These are phyloP conservation scores for Ailurus styani DNA, from an alignment of 2,113 vertebrate genomes.

Conservation along the genomic window DNA sequence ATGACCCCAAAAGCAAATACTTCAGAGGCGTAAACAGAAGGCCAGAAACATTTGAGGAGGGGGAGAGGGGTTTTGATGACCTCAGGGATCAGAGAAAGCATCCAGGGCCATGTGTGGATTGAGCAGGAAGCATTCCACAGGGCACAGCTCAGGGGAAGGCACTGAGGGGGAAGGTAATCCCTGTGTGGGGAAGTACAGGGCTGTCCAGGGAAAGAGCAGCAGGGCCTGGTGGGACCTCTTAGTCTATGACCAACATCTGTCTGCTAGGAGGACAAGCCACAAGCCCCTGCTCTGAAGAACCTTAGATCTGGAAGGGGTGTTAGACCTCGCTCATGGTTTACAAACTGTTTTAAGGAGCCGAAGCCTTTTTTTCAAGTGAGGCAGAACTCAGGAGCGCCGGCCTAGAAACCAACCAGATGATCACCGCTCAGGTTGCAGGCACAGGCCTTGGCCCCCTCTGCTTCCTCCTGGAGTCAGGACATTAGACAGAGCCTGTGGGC, in stretches of 20 bases:
- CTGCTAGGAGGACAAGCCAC: neutral
- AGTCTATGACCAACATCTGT: neutral
- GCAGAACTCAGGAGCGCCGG: too few species aligned
- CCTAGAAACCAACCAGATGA: neutral
- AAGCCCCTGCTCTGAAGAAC: neutral
- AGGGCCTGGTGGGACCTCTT: neutral
- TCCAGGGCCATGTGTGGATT: neutral
- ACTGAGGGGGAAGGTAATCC: neutral
- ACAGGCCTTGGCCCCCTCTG: too few species aligned
- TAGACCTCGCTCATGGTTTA: neutral
- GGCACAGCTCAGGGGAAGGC: too few species aligned
- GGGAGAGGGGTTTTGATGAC: neutral
- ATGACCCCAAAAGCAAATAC: neutral
- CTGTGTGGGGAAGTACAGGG: rapidly evolving
- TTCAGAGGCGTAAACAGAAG: neutral
- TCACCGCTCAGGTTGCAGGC: neutral
- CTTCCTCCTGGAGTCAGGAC: neutral
- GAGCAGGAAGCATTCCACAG: neutral
- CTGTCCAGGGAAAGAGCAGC: neutral
- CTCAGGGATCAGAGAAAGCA: neutral
- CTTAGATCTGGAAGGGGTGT: neutral
- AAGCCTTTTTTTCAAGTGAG: neutral
- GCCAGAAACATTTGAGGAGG: neutral
- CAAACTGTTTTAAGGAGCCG: neutral
- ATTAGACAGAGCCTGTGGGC: neutral